Conservation (phyloP, 2,888 invertebrate species). For the Drosophila algonquin region DNA sequence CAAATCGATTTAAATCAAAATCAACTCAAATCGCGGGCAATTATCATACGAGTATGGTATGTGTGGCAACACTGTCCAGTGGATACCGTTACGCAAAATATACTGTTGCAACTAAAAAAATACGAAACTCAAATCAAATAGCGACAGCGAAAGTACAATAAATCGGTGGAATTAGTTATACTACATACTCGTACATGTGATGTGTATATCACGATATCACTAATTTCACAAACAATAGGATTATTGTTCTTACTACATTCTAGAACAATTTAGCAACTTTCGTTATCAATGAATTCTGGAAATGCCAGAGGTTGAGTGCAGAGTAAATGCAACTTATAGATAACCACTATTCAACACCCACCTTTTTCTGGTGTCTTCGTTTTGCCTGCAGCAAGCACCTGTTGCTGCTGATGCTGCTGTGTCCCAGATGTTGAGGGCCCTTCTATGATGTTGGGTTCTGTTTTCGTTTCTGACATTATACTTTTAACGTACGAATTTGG, state of each 20-base stretch:
- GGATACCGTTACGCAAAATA: not conserved
- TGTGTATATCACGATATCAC: not conserved
- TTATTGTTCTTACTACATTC: not conserved
- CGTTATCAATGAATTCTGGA: not conserved
- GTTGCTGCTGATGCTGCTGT: not conserved
- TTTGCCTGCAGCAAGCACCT: not conserved
- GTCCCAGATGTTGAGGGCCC: not conserved
- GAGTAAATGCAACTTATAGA: not conserved
- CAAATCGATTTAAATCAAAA: not conserved
- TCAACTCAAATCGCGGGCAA: constrained; percentile 18
- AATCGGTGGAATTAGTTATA: not conserved
- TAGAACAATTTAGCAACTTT: not conserved
- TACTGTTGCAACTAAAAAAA: not conserved
- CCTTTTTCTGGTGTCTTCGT: not conserved
- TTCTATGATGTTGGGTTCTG: not conserved
- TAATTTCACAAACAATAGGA: not conserved
- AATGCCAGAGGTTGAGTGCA: not conserved
- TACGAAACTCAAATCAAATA: not conserved
- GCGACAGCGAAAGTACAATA: not conserved
- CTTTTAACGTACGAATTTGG: constrained; percentile 8
- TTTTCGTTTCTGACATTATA: constrained; percentile 11
- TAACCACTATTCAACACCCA: not conserved
- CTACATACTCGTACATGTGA: not conserved
- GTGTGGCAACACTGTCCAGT: not conserved
- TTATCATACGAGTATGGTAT: not conserved